These are phyloP conservation scores for Zenarchopterus dispar DNA, from an alignment of 2,797 vertebrate species.

Conservation along the genomic window DNA sequence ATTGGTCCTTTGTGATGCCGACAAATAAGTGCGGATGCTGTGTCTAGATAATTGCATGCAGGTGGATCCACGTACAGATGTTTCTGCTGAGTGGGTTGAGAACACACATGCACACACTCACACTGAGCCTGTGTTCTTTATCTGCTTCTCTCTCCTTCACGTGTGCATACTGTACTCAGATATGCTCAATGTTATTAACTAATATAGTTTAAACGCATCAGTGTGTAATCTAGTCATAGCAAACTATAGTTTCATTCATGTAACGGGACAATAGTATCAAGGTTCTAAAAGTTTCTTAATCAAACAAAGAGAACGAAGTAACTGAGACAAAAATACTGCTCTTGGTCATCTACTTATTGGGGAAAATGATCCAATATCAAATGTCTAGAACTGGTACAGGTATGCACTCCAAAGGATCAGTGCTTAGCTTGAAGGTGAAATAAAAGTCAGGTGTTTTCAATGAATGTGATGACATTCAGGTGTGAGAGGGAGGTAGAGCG, in stretches of 20 bases:
- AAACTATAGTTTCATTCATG: no score
- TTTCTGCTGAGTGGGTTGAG: slow-evolving; percentile 16
- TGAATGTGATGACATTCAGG: neutral
- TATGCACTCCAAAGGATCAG: neutral
- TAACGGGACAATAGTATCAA: no score
- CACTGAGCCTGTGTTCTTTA: neutral
- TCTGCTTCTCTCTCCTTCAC: neutral
- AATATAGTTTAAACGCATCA: no score
- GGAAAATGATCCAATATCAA: neutral
- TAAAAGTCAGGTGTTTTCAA: neutral
- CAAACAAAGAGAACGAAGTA: no score
- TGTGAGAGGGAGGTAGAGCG: neutral
- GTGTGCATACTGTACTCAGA: no score
- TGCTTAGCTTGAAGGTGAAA: neutral
- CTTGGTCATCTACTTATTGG: neutral
- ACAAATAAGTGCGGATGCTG: slow-evolving; percentile 37
- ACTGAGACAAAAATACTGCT: no score
- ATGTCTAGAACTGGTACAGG: neutral
- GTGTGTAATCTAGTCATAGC: no score
- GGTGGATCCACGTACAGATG: slow-evolving; percentile 56
- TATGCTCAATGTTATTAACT: no score
- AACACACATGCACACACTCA: neutral
- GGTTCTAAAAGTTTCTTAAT: no score
- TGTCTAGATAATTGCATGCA: slow-evolving; percentile 58
- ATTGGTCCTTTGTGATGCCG: slow-evolving; percentile 42